These are phyloP conservation scores for Nylanderia fulva DNA, from an alignment of 1,140 invertebrate genomes.

Conservation along the genomic window DNA sequence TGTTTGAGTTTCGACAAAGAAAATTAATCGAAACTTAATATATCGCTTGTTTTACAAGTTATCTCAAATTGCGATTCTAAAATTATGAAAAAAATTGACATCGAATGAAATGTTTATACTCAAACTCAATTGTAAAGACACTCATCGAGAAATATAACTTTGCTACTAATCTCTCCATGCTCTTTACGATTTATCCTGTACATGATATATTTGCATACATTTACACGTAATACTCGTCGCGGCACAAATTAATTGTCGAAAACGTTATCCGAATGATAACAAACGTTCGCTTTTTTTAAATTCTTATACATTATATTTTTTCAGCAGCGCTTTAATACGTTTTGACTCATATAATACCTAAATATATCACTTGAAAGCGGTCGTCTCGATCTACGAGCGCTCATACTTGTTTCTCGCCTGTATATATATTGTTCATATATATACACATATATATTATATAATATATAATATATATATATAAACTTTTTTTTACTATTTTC, in stretches of 20 bases:
- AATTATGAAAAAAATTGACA: background rate
- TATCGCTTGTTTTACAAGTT: background rate
- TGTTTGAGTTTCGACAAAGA: background rate
- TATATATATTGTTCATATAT: too few relatives aligned
- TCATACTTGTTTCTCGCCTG: constrained; percentile 65
- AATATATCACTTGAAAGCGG: constrained; percentile 80
- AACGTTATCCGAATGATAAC: constrained; percentile 48
- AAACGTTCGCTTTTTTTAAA: constrained; percentile 46
- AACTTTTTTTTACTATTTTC: constrained; percentile 38
- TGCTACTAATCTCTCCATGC: constrained; percentile 12
- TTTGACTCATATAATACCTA: constrained; percentile 75
- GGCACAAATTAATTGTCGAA: constrained; percentile 44
- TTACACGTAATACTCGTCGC: constrained; percentile 49
- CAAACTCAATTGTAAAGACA: background rate
- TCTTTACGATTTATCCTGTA: constrained; percentile 41
- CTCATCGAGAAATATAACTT: constrained; percentile 33
- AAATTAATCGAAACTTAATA: background rate
- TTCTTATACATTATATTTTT: constrained; percentile 38
- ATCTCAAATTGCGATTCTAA: background rate
- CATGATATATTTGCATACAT: constrained; percentile 59
- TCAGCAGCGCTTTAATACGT: constrained; percentile 53
- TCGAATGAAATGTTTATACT: background rate
- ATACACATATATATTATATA: too few relatives aligned
- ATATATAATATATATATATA: too few relatives aligned
- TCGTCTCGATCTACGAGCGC: constrained; percentile 78